phyloP scores from a whole-genome alignment of 2,113 vertebrate genomes.

The Ursus arctos region DNA sequence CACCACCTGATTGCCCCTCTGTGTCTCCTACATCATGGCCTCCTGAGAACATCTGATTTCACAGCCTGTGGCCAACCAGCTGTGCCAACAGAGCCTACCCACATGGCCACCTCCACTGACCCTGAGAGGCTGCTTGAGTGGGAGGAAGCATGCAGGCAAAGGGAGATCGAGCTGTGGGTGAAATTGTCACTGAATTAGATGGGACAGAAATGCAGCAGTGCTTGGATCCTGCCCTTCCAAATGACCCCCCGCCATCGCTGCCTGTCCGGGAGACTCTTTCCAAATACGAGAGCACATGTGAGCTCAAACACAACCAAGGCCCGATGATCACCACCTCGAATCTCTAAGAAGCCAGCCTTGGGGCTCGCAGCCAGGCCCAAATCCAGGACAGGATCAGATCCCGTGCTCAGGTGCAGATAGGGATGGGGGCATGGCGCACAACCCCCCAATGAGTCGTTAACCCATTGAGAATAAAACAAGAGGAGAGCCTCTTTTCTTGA shows the following conservation, averaged over 20 bases:
- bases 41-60: neutral
- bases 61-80: too few relatives aligned
- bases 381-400: neutral
- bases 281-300: neutral
- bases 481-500: neutral
- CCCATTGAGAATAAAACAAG: neutral
- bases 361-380: neutral
- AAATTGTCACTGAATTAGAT: neutral
- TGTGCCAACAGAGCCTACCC: neutral
- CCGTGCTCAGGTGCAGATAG: rapidly evolving
- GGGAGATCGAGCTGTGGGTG: neutral
- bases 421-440: neutral
- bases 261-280: neutral
- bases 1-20: neutral
- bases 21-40: neutral
- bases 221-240: neutral
- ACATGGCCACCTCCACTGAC: neutral
- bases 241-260: too few relatives aligned
- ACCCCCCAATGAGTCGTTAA: too few relatives aligned
- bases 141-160: neutral
- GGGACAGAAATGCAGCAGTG: neutral
- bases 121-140: neutral
- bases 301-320: too few relatives aligned
- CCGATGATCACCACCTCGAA: neutral
- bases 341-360: neutral